Base-by-base conservation (phyloP, 2,888 invertebrate species). In the Diloba caeruleocephala region DNA sequence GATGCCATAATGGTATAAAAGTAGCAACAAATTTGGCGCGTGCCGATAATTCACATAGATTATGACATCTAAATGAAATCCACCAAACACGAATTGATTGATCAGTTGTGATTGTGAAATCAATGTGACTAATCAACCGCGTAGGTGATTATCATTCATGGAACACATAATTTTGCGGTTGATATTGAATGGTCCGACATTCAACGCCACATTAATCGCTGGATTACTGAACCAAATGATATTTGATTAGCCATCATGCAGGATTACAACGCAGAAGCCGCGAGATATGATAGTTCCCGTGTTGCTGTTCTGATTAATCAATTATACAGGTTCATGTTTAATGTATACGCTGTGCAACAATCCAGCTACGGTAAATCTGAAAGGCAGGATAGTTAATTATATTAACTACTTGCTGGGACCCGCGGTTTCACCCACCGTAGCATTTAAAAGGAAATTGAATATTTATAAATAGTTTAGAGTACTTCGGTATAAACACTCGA, bases 111-210 rank as follows among this genome's bases (percentile, higher is more conserved):
- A 71, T 78, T 69, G 69, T 59, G 53, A 65, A 75, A 76, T 74
- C 76, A 79, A 73, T 82, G 77, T 79, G 78, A 78, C 74, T 81
- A 84, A 82, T 85, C 81, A 81, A 70, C 79, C 78, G 66, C 72
- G 52, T 52, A 63, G 54, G 77, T 80, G 82, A 87, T 86, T 85
- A 81, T 82, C 80, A 81, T 82, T 81, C 76, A 81, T 76, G 74
- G 75, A 79, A 81, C 80, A 81, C 83, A 86, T 85, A 81, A 85
- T 86, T 84, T 80, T 77, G 86, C 66, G 86, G 88, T 79, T 77
- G 79, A 84, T 78, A 79, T 80, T 77, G 65, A 60, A 68, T 65
- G 65, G 70, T 65, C 76, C 71, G 76, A 72, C 79, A 78, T 79
- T 72, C 57, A 55, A 69, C 67, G 71, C 79, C 76, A 74, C 75